A percentile compares a stretch with the other conserved stretches of the same genome.
These are phyloP conservation scores for Puntigrus tetrazona DNA, from an alignment of 2,113 vertebrate genomes.

Conservation along the genomic window DNA sequence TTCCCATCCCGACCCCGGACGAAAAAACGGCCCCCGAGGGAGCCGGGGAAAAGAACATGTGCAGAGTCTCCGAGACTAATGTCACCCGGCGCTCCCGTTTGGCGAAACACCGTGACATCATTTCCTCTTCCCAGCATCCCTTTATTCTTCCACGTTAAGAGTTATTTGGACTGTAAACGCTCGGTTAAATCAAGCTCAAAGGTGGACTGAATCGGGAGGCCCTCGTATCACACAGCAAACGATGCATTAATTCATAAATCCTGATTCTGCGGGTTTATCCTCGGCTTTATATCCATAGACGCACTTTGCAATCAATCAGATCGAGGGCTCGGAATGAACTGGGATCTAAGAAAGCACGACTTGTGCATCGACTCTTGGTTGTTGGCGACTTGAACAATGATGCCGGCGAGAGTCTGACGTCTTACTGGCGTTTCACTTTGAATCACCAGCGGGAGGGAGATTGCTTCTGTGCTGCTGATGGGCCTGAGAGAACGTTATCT, in stretches of 20 bases:
- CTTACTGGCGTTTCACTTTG: conserved; percentile 69
- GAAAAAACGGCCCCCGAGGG: conserved; percentile 16
- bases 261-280: neutral
- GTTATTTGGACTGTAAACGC: conserved; percentile 43
- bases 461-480: conserved; percentile 60
- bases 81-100: conserved; percentile 35
- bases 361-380: conserved; percentile 43
- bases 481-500: conserved; percentile 32
- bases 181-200: conserved; percentile 27
- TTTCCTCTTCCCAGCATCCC: conserved; percentile 49
- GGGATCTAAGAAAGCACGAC: conserved; percentile 53
- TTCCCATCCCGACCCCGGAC: neutral
- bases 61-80: conserved; percentile 36
- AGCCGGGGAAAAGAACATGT: conserved; percentile 7
- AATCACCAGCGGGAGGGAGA: conserved; percentile 64
- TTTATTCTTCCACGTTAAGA: conserved; percentile 40
- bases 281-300: too few species aligned
- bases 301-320: conserved; percentile 31
- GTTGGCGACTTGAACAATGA: conserved; percentile 48
- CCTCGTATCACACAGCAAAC: conserved; percentile 1
- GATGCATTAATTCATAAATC: neutral
- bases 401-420: conserved; percentile 64
- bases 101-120: conserved; percentile 54
- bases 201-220: conserved; percentile 5
- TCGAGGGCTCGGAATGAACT: conserved; percentile 55